phyloP scores from a whole-genome alignment of 1,140 invertebrate genomes.

The Saccostrea cuccullata region DNA sequence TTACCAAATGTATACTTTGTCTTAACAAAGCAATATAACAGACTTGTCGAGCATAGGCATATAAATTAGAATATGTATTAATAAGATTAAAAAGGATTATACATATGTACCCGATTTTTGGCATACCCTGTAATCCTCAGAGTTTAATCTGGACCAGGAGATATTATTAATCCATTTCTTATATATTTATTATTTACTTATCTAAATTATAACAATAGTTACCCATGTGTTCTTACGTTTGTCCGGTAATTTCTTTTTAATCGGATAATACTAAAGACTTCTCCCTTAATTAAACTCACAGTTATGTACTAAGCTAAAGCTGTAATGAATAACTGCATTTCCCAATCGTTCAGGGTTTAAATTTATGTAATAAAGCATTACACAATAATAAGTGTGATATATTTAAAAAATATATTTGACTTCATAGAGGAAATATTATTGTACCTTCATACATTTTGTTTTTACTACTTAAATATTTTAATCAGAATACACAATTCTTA shows the following conservation, averaged over 20 bases:
- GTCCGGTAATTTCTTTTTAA: neutral
- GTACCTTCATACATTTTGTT: neutral
- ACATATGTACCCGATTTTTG: slow-evolving; percentile 8
- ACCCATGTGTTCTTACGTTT: neutral
- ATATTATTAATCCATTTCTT: slow-evolving; percentile 14
- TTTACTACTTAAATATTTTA: neutral
- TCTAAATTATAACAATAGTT: neutral
- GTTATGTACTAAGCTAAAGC: neutral
- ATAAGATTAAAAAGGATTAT: neutral
- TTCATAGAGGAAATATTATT: neutral
- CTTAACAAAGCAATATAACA: neutral
- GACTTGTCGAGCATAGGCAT: neutral
- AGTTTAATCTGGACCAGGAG: neutral
- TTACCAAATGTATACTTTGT: too few species aligned
- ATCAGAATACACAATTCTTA: too few species aligned
- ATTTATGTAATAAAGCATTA: neutral
- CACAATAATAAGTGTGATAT: neutral
- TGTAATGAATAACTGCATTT: neutral
- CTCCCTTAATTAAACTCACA: neutral
- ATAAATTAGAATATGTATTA: slow-evolving; percentile 1
- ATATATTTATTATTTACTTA: slow-evolving; percentile 23
- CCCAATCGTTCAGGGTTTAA: neutral
- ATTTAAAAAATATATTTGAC: neutral
- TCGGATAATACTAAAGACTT: neutral
- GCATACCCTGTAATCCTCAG: neutral